Percentiles rank a stretch among this genome's conserved stretches.
These are phyloP conservation scores for Diadumene lineata DNA, from an alignment of 92 coral and sea anemone genomes.

Conservation along the genomic window DNA sequence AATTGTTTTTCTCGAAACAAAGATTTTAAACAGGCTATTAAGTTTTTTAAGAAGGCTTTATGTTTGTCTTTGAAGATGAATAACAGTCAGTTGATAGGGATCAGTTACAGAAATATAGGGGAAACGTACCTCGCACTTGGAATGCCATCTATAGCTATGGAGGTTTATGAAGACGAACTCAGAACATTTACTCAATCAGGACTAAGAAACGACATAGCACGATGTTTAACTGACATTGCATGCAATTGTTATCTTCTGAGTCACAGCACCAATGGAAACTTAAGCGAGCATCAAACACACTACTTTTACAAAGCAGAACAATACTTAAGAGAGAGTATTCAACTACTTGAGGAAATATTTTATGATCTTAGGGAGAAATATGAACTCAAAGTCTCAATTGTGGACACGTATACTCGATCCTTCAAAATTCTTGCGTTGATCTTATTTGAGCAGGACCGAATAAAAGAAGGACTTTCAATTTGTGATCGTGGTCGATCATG, in stretches of 20 bases:
- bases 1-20: not conserved
- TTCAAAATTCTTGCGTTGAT: conserved; percentile 2
- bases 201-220: not conserved
- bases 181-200: not conserved
- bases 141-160: not conserved
- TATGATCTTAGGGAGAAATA: not conserved
- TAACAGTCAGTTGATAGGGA: not conserved
- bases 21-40: not conserved
- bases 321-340: not conserved
- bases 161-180: not conserved
- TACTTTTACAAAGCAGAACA: not conserved
- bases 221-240: not conserved
- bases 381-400: conserved; percentile 15
- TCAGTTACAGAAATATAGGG: not conserved
- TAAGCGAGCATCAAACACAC: not conserved
- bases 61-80: not conserved
- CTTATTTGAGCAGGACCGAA: not conserved
- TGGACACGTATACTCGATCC: not conserved
- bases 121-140: not conserved
- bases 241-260: not conserved
- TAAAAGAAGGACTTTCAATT: conserved; percentile 4
- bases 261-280: not conserved
- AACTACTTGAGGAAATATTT: not conserved
- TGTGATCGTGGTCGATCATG: conserved; percentile 26
- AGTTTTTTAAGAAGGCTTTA: not conserved